Evolutionary conservation across 2,888 invertebrate genomes (phyloP), one percentile per base, ranked within the genome.

Genomic region (Periphyllus acericola): DNA sequence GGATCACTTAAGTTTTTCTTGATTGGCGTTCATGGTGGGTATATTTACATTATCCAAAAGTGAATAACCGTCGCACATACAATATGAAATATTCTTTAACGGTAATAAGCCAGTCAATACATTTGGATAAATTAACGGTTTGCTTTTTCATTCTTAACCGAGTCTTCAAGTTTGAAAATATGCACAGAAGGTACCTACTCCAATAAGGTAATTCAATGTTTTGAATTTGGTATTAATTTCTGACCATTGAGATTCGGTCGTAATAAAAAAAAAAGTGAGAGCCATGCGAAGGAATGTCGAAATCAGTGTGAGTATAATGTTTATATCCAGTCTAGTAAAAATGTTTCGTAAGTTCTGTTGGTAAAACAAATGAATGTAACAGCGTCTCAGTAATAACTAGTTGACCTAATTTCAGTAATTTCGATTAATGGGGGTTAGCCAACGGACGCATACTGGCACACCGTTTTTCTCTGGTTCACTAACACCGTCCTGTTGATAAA

Each of bases 331-430:
- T 60, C 25, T 60, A 60, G 21, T 21, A 60, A 60, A 60, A 60
- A 19, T 60, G 60, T 25, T 60, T 60, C 9, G 60, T 60, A 60
- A 60, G 60, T 60, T 25, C 6, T 21, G 21, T 60, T 32, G 52
- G 32, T 79, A 79, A 55, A 79, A 55, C 52, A 34, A 79, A 55
- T 25, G 3, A 60, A 25, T 55, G 78, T 25, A 34, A 52, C 55
- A 32, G 4, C 29, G 25, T 66, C n/a, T 36, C 4, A n/a, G 80
- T n/a, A 80, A 78, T 80, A 60, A 66, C 36, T 60, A n/a, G n/a
- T 66, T 36, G 80, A 66, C 80, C 80, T 80, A 36, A 36, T 80
- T 80, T 60, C 36, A 40, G n/a, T n/a, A 36, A 66, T 80, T 80
- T 60, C 32, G 80, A 80, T 66, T 80, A 60, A 80, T 80, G 25